phyloP scores from a whole-genome alignment of 1,140 invertebrate genomes.

The Thaumatotibia leucotreta region DNA sequence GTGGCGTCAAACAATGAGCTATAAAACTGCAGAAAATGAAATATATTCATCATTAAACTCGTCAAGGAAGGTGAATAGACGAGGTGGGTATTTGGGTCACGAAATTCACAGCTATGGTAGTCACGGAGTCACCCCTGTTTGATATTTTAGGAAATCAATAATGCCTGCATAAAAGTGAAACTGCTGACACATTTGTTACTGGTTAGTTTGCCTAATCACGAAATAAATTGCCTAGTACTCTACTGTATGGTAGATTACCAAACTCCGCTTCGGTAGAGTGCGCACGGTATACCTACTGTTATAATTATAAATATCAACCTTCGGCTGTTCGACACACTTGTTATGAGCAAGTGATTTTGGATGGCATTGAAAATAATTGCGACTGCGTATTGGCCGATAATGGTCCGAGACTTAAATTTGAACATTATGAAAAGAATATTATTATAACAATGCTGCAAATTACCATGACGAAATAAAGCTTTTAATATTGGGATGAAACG shows the following conservation, averaged over 20 bases:
- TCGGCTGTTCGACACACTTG: neutral
- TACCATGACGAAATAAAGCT: too few species aligned
- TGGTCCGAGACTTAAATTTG: too few species aligned
- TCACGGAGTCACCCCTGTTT: slow-evolving; percentile 7
- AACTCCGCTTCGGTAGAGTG: neutral
- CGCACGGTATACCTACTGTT: neutral
- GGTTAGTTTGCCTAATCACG: neutral
- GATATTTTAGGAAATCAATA: slow-evolving; percentile 10
- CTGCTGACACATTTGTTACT: neutral
- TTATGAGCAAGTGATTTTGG: neutral
- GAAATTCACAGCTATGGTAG: slow-evolving; percentile 18
- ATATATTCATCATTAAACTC: neutral
- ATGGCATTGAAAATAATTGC: neutral
- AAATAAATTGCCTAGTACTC: neutral
- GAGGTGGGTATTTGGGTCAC: slow-evolving; percentile 29
- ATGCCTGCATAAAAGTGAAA: slow-evolving; percentile 11
- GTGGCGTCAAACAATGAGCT: slow-evolving; percentile 21
- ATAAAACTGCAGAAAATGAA: neutral
- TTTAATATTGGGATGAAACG: too few species aligned
- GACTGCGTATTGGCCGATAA: too few species aligned
- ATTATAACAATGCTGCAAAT: too few species aligned
- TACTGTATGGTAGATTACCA: neutral
- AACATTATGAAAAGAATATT: too few species aligned
- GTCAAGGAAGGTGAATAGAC: neutral
- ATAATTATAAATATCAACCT: neutral